Evolutionary conservation across 2,797 vertebrate genomes (phyloP).

Genomic region (Sphenodon punctatus): DNA sequence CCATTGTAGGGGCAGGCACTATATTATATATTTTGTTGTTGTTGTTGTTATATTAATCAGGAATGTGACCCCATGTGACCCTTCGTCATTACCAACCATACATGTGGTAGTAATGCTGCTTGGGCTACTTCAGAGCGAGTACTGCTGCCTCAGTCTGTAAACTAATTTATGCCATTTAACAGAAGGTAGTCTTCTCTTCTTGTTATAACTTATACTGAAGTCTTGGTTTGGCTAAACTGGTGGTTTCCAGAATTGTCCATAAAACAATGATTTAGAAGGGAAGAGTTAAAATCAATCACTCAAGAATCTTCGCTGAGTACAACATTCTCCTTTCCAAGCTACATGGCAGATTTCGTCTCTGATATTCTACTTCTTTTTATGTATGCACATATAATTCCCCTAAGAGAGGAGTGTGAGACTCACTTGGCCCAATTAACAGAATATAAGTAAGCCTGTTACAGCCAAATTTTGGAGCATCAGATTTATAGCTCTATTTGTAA

Average conservation of each 20-base stretch:
- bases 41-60: too few relatives aligned
- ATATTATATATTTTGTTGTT: too few relatives aligned
- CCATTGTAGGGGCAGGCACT: too few relatives aligned
- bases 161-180: background rate
- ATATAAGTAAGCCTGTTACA: too few relatives aligned
- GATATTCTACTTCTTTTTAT: background rate
- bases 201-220: too few relatives aligned
- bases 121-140: background rate
- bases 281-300: background rate
- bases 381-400: background rate
- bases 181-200: background rate
- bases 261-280: too few relatives aligned
- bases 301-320: background rate
- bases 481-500: too few relatives aligned
- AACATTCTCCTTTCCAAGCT: background rate
- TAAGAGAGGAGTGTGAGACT: background rate
- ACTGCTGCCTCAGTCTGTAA: background rate
- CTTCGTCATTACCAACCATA: too few relatives aligned
- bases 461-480: too few relatives aligned
- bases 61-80: too few relatives aligned
- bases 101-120: too few relatives aligned
- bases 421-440: too few relatives aligned
- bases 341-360: background rate
- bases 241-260: background rate
- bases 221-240: background rate